Conservation (phyloP, 2,113 vertebrate genomes). For the Tonatia bakeri region DNA sequence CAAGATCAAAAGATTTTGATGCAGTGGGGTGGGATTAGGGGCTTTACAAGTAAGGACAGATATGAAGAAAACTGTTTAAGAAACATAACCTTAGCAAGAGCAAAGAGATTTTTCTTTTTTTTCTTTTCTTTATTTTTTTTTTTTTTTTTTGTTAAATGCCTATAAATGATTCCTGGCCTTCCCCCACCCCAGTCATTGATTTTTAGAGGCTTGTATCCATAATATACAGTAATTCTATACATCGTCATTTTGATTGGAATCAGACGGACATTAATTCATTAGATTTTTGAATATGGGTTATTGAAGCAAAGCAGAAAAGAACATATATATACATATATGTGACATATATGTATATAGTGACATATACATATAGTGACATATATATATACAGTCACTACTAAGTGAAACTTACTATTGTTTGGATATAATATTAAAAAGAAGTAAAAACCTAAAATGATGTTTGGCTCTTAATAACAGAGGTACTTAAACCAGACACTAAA, state of each 20-base stretch:
- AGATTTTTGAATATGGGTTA: background rate
- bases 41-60: background rate
- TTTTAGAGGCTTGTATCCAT: background rate
- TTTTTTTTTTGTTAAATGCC: background rate
- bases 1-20: constrained; percentile 9
- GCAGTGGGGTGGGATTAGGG: background rate
- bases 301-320: constrained; percentile 2
- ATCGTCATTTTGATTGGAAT: background rate
- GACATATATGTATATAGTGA: too few relatives aligned
- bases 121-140: background rate
- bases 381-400: background rate
- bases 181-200: background rate
- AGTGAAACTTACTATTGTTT: constrained; percentile 2
- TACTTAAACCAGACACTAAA: background rate
- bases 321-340: background rate
- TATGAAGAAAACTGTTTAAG: background rate
- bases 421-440: background rate
- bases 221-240: background rate
- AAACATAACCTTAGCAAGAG: background rate
- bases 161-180: background rate
- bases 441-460: background rate
- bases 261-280: constrained; percentile 7
- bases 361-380: too few relatives aligned
- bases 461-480: background rate
- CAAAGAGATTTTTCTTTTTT: background rate